These are phyloP conservation scores for Athrips mouffetella DNA, from an alignment of 2,888 invertebrate species.

Conservation along the genomic window DNA sequence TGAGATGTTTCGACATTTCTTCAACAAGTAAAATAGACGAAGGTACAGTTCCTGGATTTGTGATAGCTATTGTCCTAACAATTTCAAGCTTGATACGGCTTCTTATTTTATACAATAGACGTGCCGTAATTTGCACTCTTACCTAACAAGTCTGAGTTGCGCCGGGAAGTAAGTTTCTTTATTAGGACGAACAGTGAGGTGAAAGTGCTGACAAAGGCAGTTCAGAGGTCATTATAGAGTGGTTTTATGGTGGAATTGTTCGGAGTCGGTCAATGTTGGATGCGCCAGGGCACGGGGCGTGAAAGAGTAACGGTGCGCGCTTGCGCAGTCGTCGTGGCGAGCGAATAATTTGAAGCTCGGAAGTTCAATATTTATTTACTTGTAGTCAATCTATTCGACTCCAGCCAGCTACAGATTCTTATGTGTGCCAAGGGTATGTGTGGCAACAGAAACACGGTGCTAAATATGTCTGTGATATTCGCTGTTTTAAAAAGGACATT, in stretches of 20 bases:
- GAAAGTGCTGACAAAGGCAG: background rate
- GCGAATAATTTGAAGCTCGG: conserved; percentile 14
- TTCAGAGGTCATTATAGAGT: conserved; percentile 6
- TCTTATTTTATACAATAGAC: conserved; percentile 53
- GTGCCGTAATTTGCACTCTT: conserved; percentile 38
- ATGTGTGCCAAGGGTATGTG: background rate
- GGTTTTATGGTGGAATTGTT: conserved; percentile 30
- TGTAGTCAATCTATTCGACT: background rate
- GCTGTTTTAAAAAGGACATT: background rate
- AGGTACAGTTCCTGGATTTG: conserved; percentile 4
- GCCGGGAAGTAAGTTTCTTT: background rate
- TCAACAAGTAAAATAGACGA: background rate
- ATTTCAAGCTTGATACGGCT: conserved; percentile 41
- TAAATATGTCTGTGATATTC: no score
- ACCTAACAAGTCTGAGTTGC: conserved; percentile 1
- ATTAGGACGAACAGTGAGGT: conserved; percentile 20
- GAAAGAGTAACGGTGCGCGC: conserved; percentile 41
- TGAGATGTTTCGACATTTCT: conserved; percentile 6
- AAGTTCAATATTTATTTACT: conserved; percentile 9
- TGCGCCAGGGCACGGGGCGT: conserved; percentile 35
- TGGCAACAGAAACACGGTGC: no score
- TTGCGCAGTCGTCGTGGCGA: conserved; percentile 25
- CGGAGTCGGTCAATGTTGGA: conserved; percentile 25
- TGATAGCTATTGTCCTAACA: conserved; percentile 26
- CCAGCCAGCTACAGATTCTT: background rate